phyloP scores from a whole-genome alignment of 1,140 invertebrate genomes.

The Aphelenchoides besseyi region DNA sequence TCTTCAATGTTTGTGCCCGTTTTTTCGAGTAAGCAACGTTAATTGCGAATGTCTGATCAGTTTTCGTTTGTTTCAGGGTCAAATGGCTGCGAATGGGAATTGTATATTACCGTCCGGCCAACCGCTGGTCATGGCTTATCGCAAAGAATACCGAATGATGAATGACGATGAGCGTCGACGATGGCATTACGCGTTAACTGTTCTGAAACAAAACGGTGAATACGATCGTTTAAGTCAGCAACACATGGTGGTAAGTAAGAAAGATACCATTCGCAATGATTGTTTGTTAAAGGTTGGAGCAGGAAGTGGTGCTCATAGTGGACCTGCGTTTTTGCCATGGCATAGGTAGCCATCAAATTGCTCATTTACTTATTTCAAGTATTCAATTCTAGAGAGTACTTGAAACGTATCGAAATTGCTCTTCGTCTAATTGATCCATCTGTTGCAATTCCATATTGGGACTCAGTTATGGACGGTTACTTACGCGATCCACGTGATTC shows the following conservation, averaged over 20 bases:
- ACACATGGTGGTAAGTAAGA: slow-evolving; percentile 46
- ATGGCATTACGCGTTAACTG: slow-evolving; percentile 63
- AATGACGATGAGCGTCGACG: slow-evolving; percentile 61
- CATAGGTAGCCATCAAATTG: slow-evolving; percentile 46
- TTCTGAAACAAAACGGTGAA: slow-evolving; percentile 63
- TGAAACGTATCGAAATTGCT: slow-evolving; percentile 60
- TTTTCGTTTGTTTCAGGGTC: slow-evolving; percentile 38
- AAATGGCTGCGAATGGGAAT: slow-evolving; percentile 48
- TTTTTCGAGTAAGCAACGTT: slow-evolving; percentile 54
- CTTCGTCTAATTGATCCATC: slow-evolving; percentile 58
- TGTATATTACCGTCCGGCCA: slow-evolving; percentile 41
- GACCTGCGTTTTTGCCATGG: slow-evolving; percentile 59
- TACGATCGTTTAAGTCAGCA: slow-evolving; percentile 49
- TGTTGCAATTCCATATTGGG: slow-evolving; percentile 61
- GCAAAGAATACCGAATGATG: slow-evolving; percentile 64
- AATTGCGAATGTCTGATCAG: neutral
- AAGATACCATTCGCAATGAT: slow-evolving; percentile 56
- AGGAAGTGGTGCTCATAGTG: slow-evolving; percentile 52
- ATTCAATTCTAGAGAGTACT: slow-evolving; percentile 27
- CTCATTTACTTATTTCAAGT: too few relatives aligned
- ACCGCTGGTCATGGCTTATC: slow-evolving; percentile 53
- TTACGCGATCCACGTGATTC: slow-evolving; percentile 62
- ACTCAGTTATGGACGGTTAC: slow-evolving; percentile 46
- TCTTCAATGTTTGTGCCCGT: slow-evolving; percentile 57
- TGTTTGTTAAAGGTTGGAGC: slow-evolving; percentile 55